Percentiles rank a stretch among this genome's conserved stretches.
phyloP scores from a whole-genome alignment of 1,140 invertebrate species.

The Himalopsyche phryganea region DNA sequence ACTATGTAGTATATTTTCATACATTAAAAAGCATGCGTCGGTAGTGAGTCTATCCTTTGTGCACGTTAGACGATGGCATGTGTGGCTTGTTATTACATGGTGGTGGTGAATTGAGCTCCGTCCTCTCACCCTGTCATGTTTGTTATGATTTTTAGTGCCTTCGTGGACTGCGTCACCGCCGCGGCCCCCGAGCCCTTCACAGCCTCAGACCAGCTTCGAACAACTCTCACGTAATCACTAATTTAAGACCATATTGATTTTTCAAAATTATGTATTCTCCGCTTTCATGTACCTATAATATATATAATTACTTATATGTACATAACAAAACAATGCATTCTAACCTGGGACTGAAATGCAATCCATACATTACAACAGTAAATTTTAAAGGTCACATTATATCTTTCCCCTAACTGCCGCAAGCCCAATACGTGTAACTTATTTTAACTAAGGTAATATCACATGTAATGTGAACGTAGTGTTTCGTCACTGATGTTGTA shows the following conservation, averaged over 20 bases:
- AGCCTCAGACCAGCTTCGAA: conserved; percentile 52
- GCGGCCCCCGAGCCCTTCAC: conserved; percentile 49
- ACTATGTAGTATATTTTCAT: no score
- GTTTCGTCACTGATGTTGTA: no score
- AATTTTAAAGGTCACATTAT: no score
- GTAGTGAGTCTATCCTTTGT: no score
- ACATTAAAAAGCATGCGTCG: no score
- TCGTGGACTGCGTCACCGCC: conserved; percentile 50
- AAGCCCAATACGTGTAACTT: no score
- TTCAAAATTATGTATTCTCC: not conserved
- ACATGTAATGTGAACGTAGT: no score
- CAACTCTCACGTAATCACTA: conserved; percentile 50
- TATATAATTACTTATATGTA: not conserved
- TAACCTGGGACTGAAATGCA: no score
- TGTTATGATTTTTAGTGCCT: conserved; percentile 45
- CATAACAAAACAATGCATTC: no score
- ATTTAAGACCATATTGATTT: conserved; percentile 22
- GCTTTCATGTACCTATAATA: not conserved
- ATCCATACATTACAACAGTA: no score
- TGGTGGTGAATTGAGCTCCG: conserved; percentile 24
- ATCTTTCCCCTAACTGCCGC: no score
- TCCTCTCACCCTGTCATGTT: conserved; percentile 33
- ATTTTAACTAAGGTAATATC: no score
- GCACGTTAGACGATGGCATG: not conserved
- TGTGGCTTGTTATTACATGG: conserved; percentile 15